phyloP scores from a whole-genome alignment of 2,888 invertebrate species.

The Drymonia ruficornis region DNA sequence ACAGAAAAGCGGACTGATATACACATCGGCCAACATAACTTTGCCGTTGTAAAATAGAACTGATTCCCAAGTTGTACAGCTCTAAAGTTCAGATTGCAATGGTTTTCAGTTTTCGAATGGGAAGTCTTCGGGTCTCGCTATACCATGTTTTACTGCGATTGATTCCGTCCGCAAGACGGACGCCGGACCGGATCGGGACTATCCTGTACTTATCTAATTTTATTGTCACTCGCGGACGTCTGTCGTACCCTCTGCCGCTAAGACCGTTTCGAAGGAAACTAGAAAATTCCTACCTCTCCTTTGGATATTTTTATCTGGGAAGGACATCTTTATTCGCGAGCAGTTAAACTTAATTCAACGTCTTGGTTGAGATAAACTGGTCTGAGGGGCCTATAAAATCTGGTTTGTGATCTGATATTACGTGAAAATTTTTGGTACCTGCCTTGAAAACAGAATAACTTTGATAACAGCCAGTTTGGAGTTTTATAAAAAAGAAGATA shows the following conservation, averaged over 20 bases:
- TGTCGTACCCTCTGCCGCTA: slow-evolving; percentile 65
- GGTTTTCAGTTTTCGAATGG: slow-evolving; percentile 21
- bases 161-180: slow-evolving; percentile 78
- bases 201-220: slow-evolving; percentile 83
- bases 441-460: neutral
- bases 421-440: neutral
- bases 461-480: neutral
- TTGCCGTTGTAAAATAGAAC: slow-evolving; percentile 19
- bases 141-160: slow-evolving; percentile 81
- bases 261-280: slow-evolving; percentile 62
- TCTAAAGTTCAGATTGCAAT: slow-evolving; percentile 50
- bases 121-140: slow-evolving; percentile 43
- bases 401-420: slow-evolving; percentile 2
- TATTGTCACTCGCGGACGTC: slow-evolving; percentile 78
- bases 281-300: slow-evolving; percentile 68
- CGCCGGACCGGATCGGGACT: slow-evolving; percentile 64
- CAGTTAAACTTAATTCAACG: slow-evolving; percentile 78
- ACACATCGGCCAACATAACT: slow-evolving; percentile 50
- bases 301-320: slow-evolving; percentile 72
- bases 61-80: slow-evolving; percentile 21
- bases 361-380: slow-evolving; percentile 61
- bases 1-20: slow-evolving; percentile 72
- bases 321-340: slow-evolving; percentile 77
- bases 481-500: too few species aligned
- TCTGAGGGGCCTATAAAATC: neutral